phyloP scores from a whole-genome alignment of 2,888 invertebrate genomes.

The Drosophila rubida region DNA sequence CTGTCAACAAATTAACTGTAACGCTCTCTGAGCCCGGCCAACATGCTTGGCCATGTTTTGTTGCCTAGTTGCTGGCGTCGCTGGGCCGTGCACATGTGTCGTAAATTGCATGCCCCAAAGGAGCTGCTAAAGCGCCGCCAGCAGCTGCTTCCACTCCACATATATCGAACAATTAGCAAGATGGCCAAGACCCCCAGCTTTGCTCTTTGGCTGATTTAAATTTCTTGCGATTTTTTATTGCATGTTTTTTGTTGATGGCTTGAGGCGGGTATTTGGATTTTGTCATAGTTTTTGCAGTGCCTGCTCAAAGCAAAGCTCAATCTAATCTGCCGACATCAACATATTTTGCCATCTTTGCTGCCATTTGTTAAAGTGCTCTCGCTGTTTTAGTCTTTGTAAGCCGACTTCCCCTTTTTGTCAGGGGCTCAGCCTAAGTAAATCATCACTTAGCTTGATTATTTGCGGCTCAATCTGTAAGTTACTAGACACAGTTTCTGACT shows the following conservation, averaged over 20 bases:
- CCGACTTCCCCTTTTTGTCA: not conserved
- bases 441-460: conserved; percentile 1
- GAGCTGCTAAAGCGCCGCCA: conserved; percentile 51
- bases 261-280: conserved; percentile 1
- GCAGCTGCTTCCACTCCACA: conserved; percentile 29
- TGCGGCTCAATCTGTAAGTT: not conserved
- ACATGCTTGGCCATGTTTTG: conserved; percentile 47
- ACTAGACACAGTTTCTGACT: not conserved
- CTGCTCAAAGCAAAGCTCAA: conserved; percentile 4
- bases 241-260: conserved; percentile 8
- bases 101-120: conserved; percentile 72
- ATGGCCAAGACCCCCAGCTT: conserved; percentile 35
- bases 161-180: conserved; percentile 73
- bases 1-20: conserved; percentile 79
- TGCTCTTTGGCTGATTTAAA: conserved; percentile 35
- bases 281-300: not conserved
- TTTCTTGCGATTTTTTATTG: conserved; percentile 10
- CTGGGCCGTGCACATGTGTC: conserved; percentile 60
- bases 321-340: conserved; percentile 3
- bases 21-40: conserved; percentile 53
- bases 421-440: not conserved
- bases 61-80: conserved; percentile 58
- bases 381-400: not conserved
- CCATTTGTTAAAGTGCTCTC: not conserved
- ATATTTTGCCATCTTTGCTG: not conserved